Base-by-base conservation (phyloP, 2,888 invertebrate species). In the Scelioninae gen. 1 region DNA sequence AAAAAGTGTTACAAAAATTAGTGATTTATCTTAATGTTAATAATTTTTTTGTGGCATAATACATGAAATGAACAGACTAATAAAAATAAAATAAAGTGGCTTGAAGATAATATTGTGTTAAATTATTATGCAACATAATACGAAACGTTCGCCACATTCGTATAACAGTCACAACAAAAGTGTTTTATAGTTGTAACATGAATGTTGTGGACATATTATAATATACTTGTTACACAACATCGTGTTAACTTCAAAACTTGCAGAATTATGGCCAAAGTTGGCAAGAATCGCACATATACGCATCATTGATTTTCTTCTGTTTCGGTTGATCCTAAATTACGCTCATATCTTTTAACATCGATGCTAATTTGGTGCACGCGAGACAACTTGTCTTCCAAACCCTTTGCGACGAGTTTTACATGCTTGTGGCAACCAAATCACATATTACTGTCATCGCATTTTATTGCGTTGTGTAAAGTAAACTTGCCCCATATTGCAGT, bases 311-410 rank as follows among this genome's bases (percentile, higher is more conserved):
- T 77, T 66, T 40, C 51, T 16, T 60, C 49, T 75, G 74, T 65
- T 65, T 72, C 51, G 65, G 49, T 40, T 60, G 29, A 76, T 66
- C 58, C 66, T 49, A 63, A 74, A 74, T 74, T 74, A 60, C 32
- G n/a, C 45, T 23, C 13, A 38, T 32, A 55, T 74, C 63, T 55
- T 74, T 55, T 74, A 60, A 63, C 76, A 47, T 56, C 56, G 66
- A 60, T 58, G 66, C 60, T 76, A 66, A 76, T 76, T 76, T 66
- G 66, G 66, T 66, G 66, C 76, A 76, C 60, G 76, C 51, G 51
- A 76, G 56, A 65, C 76, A 76, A 76, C 74, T 74, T 65, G 65
- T 74, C 74, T 74, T 74, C 47, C 65, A 15, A 74, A 31, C 49
- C 55, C 62, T 69, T 16, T 45, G 34, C 72, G 53, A 72, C 72